Evolutionary conservation across 2,797 vertebrate species (phyloP), one percentile per base, ranked within the genome.

Genomic region (Helarctos malayanus): DNA sequence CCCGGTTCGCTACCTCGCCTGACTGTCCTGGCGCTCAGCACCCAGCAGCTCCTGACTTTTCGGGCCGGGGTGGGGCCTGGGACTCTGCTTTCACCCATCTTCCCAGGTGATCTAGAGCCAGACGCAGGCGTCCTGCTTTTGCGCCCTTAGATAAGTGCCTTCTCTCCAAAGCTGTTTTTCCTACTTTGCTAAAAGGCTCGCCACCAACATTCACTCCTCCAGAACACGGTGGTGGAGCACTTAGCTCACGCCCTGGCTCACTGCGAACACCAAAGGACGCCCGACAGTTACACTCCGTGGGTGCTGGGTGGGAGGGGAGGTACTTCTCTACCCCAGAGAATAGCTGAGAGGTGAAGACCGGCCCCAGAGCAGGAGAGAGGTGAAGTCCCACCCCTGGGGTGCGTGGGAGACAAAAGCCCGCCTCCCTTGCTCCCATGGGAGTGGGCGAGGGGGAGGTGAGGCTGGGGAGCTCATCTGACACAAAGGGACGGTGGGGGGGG

Each of bases 1-100:
- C 29, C 54, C 21, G 61, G 27, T 21, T 59, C 1, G 0, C 7
- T 15, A 49, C 27, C n/a, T 52, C 0, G 0, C 4, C 1, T 8
- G 32, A 32, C 38, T 0, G 0, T 45, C 49, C 27, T 2, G 2
- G 80, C 68, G 21, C 61, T 47, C 16, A 29, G 49, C 7, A 19
- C 84, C 47, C 0, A 11, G n/a, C n/a, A 82, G 27, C 12, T 21
- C 7, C 18, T 0, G 19, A 9, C 29, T 41, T 38, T 6, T 2
- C 1, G 5, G 15, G 35, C 78, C 11, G 4, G 10, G 45, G 16
- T 27, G 32, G 27, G 54, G 45, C 47, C 45, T 35, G 35, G 63
- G 73, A 21, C 15, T 61, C 32, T 71, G 23, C 21, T 76, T 47
- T 52, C 47, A 65, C 89, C 7, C 25, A 29, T 78, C 47, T 68